Evolutionary conservation across 2,797 vertebrate genomes (phyloP).

Genomic region (Ispidina picta): DNA sequence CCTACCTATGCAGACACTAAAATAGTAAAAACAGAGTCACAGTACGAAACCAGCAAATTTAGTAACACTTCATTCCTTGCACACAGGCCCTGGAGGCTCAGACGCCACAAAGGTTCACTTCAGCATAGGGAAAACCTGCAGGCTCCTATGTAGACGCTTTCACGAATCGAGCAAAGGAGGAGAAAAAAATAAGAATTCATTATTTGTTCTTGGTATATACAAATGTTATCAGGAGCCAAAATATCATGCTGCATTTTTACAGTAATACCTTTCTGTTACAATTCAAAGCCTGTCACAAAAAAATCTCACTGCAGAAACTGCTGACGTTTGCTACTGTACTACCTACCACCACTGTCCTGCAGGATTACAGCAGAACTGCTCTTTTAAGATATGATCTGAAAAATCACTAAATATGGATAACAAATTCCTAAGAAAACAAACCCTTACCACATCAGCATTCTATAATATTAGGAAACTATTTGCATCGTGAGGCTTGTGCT

Average conservation of each 20-base stretch:
- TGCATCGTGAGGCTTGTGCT: constrained; percentile 62
- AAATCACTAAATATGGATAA: constrained; percentile 50
- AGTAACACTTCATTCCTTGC: constrained; percentile 1
- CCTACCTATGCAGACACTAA: constrained; percentile 34
- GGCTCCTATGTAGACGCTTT: neutral
- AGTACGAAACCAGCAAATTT: constrained; percentile 43
- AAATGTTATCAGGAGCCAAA: neutral
- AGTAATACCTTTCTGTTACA: neutral
- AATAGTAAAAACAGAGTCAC: constrained; percentile 15
- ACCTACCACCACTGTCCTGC: neutral
- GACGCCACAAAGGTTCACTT: constrained; percentile 10
- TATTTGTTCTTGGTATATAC: constrained; percentile 12
- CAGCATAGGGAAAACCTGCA: neutral
- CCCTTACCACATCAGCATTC: constrained; percentile 50
- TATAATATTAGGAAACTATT: constrained; percentile 71
- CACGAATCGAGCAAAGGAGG: neutral
- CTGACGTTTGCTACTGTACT: neutral
- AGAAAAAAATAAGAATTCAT: neutral
- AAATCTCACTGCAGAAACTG: neutral
- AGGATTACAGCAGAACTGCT: neutral
- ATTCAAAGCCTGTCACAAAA: neutral
- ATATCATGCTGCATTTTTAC: neutral
- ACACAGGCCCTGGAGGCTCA: neutral
- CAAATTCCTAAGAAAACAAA: constrained; percentile 52
- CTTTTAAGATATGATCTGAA: constrained; percentile 24